Evolutionary conservation across 1,140 invertebrate species (phyloP).

Genomic region (Sarcophaga bullata): DNA sequence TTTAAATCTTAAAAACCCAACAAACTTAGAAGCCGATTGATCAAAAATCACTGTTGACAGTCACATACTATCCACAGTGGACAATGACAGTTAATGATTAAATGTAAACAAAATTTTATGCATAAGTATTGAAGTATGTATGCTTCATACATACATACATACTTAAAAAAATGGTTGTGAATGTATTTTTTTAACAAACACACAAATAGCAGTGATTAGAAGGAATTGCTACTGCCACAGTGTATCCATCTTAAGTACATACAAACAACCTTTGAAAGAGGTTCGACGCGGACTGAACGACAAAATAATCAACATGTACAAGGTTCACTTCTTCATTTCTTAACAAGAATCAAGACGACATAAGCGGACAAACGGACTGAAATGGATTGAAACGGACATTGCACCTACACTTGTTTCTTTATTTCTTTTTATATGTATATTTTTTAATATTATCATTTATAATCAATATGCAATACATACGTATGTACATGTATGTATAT

Average conservation of each 20-base stretch:
- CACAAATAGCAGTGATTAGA: too few species aligned
- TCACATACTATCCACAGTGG: constrained; percentile 15
- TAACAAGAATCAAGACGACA: neutral
- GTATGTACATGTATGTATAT: neutral
- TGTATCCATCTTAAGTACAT: neutral
- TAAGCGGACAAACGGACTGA: neutral
- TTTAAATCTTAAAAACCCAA: constrained; percentile 29
- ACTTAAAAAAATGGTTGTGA: too few species aligned
- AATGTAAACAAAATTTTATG: constrained; percentile 28
- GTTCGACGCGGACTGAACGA: neutral
- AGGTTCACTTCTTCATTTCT: neutral
- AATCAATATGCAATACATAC: neutral
- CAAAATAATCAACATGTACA: neutral
- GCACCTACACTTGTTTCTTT: constrained; percentile 34
- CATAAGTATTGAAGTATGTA: neutral
- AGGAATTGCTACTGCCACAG: too few species aligned
- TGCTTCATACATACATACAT: too few species aligned
- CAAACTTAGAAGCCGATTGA: neutral
- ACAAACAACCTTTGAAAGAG: constrained; percentile 30
- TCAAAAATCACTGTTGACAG: neutral
- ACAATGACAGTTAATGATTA: constrained; percentile 40
- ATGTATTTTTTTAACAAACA: too few species aligned
- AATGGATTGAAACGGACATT: constrained; percentile 24
- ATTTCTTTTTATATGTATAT: neutral
- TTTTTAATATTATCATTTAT: constrained; percentile 5